Evolutionary conservation across 2,113 vertebrate genomes (phyloP).

Genomic region (Corydoras maculifer): DNA sequence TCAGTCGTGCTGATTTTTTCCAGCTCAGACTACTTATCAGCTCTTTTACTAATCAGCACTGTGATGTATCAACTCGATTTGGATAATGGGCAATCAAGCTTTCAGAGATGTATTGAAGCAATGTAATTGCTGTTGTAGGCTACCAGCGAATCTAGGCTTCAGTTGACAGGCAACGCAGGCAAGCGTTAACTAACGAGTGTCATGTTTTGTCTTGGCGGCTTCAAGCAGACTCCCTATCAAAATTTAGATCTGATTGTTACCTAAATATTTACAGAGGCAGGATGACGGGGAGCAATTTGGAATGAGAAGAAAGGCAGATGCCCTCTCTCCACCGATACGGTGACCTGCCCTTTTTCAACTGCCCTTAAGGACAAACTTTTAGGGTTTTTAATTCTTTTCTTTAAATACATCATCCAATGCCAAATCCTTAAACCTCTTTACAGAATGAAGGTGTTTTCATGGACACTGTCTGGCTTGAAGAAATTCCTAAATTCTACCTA

Average conservation of each 20-base stretch:
- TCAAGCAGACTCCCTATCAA: slow-evolving; percentile 13
- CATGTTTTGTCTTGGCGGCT: slow-evolving; percentile 1
- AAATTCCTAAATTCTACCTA: no score
- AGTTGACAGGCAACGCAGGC: slow-evolving; percentile 18
- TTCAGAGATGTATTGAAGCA: slow-evolving; percentile 17
- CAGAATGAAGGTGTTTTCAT: no score
- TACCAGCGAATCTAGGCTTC: slow-evolving; percentile 6
- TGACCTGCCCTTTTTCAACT: no score
- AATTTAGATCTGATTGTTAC: slow-evolving; percentile 23
- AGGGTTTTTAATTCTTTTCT: no score
- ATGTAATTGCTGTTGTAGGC: slow-evolving; percentile 20
- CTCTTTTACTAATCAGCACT: neutral
- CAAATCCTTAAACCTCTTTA: no score
- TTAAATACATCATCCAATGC: no score
- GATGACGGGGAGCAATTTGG: neutral
- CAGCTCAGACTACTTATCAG: no score
- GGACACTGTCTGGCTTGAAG: no score
- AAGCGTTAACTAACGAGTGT: slow-evolving; percentile 16
- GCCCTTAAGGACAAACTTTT: no score
- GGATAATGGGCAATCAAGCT: slow-evolving; percentile 24
- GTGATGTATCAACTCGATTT: slow-evolving; percentile 21
- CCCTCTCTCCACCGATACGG: neutral
- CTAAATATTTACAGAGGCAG: slow-evolving; percentile 33
- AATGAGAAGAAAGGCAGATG: neutral
- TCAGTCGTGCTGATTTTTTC: no score